Conservation (phyloP, 37 sponge, comb jelly and placozoan genomes). For the Axinella damicornis region DNA sequence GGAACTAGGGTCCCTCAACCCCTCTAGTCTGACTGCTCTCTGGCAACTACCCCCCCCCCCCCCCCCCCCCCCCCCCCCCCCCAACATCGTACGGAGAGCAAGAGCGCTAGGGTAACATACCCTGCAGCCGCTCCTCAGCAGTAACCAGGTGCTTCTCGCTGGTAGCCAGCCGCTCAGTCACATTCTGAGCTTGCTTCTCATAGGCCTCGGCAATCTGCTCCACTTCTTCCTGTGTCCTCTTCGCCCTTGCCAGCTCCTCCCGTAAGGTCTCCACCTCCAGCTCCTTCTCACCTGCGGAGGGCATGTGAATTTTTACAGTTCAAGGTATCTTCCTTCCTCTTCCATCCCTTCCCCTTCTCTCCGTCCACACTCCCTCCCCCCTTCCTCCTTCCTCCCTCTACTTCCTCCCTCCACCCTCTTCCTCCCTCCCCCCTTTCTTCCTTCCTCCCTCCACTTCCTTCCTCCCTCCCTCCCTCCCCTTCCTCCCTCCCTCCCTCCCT, state of each 20-base stretch:
- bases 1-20: no score
- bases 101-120: no score
- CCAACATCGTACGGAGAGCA: no score
- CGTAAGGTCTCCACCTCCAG: background rate
- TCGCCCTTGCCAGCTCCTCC: background rate
- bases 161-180: no score
- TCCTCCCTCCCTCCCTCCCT: background rate
- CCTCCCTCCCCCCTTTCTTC: slow-evolving; percentile 1
- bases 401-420: background rate
- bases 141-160: no score
- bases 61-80: no score
- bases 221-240: background rate
- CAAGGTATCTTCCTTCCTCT: slow-evolving; percentile 13
- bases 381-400: background rate
- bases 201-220: background rate
- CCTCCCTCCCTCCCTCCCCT: background rate
- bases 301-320: slow-evolving; percentile 8
- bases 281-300: background rate
- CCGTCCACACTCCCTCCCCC: no score
- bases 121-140: no score
- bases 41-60: no score
- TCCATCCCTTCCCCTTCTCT: no score
- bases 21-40: no score
- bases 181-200: background rate
- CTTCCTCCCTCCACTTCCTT: background rate